These are phyloP conservation scores for Cryptomyrus ogoouensis DNA, from an alignment of 2,113 vertebrate species.

Conservation along the genomic window DNA sequence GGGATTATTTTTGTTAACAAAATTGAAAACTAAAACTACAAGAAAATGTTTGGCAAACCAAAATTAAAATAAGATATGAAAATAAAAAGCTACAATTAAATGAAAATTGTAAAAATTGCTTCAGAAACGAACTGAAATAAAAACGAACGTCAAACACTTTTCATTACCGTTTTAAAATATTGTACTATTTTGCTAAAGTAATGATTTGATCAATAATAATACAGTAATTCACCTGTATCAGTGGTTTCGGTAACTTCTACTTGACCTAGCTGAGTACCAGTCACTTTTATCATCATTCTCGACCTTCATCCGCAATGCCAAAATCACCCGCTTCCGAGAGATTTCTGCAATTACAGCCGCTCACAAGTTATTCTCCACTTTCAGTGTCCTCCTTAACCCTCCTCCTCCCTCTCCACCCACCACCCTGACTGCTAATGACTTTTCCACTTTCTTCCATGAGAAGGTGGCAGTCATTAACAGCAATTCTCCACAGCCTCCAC, in stretches of 20 bases:
- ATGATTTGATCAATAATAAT: not conserved
- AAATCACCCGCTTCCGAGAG: not conserved
- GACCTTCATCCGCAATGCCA: no score
- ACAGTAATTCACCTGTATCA: not conserved
- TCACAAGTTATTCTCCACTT: not conserved
- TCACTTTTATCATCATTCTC: not conserved
- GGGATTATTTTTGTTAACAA: no score
- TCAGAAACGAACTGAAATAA: not conserved
- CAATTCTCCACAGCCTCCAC: not conserved
- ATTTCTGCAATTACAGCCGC: not conserved
- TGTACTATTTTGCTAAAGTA: not conserved
- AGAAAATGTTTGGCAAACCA: not conserved
- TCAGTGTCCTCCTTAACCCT: not conserved
- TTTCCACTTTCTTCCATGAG: not conserved
- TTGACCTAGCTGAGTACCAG: not conserved
- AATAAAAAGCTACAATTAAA: not conserved
- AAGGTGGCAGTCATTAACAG: not conserved
- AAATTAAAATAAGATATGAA: not conserved
- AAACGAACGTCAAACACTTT: not conserved
- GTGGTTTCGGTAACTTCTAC: not conserved
- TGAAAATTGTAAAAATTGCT: not conserved
- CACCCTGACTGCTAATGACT: not conserved
- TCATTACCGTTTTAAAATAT: not conserved
- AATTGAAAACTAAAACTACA: not conserved
- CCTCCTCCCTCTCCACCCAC: not conserved